Evolutionary conservation across 2,797 vertebrate species (phyloP).

Genomic region (Scomberomorus guttatus): DNA sequence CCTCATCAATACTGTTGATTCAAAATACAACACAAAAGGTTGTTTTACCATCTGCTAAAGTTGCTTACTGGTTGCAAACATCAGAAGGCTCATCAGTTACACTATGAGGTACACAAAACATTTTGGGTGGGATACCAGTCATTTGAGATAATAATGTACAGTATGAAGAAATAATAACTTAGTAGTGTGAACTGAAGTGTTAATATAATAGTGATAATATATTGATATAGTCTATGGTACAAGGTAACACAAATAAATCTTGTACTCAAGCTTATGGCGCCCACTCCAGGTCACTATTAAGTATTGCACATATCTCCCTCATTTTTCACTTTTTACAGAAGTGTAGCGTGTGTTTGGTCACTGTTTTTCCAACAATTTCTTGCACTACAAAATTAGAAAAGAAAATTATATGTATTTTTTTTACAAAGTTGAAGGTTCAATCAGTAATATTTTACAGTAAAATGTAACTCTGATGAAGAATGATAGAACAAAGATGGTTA

Average conservation of each 20-base stretch:
- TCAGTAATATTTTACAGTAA: background rate
- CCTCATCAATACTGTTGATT: too few species aligned
- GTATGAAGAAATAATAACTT: too few species aligned
- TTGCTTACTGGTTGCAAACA: too few species aligned
- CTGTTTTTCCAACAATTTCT: background rate
- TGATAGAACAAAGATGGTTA: too few species aligned
- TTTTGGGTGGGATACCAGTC: background rate
- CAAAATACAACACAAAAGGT: too few species aligned
- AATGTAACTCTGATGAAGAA: too few species aligned
- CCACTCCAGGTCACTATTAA: slow-evolving; percentile 30
- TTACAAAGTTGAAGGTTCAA: background rate
- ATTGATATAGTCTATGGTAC: background rate
- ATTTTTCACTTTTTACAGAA: background rate
- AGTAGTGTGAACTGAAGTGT: too few species aligned
- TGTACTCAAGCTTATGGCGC: slow-evolving; percentile 25
- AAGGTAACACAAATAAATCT: background rate
- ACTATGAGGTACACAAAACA: background rate
- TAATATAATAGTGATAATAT: background rate
- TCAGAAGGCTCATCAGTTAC: too few species aligned
- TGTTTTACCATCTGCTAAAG: too few species aligned
- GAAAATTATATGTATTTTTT: too few species aligned
- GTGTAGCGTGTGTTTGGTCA: background rate
- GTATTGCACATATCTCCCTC: slow-evolving; percentile 17
- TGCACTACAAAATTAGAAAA: background rate
- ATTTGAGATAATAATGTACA: too few species aligned